Evolutionary conservation across 23 tunicate species (phyloP).

Genomic region (Styela plicata): DNA sequence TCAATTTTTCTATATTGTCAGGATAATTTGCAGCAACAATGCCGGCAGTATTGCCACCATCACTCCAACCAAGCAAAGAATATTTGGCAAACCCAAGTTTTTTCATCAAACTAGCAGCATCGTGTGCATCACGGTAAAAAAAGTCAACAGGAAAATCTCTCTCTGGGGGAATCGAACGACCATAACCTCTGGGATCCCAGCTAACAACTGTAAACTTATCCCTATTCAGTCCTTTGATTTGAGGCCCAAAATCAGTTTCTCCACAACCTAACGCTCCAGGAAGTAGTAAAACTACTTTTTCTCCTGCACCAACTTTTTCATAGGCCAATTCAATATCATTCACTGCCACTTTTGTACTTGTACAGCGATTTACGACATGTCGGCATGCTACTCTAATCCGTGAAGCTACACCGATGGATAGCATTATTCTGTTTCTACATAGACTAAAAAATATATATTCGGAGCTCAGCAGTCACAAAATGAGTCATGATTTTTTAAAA

Average conservation of each 20-base stretch:
- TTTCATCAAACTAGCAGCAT: constrained; percentile 77
- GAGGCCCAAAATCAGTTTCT: constrained; percentile 72
- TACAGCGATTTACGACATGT: not conserved
- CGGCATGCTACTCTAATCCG: not conserved
- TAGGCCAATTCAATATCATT: constrained; percentile 48
- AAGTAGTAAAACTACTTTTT: constrained; percentile 44
- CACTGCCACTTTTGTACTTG: not conserved
- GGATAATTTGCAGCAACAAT: constrained; percentile 72
- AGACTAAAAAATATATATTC: no score
- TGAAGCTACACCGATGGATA: not conserved
- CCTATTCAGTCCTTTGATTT: constrained; percentile 47
- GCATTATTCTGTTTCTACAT: no score
- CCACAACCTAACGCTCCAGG: constrained; percentile 78
- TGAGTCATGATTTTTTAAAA: no score
- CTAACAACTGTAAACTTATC: constrained; percentile 68
- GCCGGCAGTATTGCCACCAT: constrained; percentile 70
- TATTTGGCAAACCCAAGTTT: constrained; percentile 41
- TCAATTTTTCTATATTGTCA: constrained; percentile 48
- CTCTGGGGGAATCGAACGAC: constrained; percentile 69
- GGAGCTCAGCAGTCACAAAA: no score
- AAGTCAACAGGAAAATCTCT: constrained; percentile 58
- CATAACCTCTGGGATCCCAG: constrained; percentile 81
- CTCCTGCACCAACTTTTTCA: constrained; percentile 56
- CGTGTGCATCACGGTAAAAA: constrained; percentile 67
- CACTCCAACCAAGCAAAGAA: constrained; percentile 96